A percentile compares a stretch with the other conserved stretches of the same genome.
Evolutionary conservation across 2,888 invertebrate species (phyloP).

Genomic region (Furcula furcula): DNA sequence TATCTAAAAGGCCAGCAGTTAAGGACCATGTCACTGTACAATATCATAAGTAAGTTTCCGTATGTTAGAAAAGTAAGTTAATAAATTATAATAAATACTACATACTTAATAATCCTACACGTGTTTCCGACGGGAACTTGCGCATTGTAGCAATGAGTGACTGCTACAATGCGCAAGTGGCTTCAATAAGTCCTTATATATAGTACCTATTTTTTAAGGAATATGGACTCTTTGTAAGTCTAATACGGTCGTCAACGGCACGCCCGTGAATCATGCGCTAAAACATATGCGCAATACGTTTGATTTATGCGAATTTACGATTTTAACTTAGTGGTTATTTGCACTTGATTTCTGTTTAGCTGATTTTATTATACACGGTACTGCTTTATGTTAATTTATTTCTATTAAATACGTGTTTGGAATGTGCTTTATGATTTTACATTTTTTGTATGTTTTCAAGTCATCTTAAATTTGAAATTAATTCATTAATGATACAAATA

Average conservation of each 20-base stretch:
- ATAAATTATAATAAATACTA: too few relatives aligned
- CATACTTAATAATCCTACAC: too few relatives aligned
- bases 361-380: constrained; percentile 28
- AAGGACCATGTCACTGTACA: too few relatives aligned
- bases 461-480: too few relatives aligned
- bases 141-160: constrained; percentile 35
- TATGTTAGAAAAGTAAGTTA: too few relatives aligned
- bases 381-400: neutral
- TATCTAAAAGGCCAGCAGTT: too few relatives aligned
- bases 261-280: constrained; percentile 44
- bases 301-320: constrained; percentile 57
- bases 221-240: neutral
- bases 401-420: too few relatives aligned
- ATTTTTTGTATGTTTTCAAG: too few relatives aligned
- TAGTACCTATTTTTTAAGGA: constrained; percentile 3
- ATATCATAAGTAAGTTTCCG: too few relatives aligned
- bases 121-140: constrained; percentile 23
- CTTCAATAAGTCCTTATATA: constrained; percentile 35
- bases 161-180: constrained; percentile 35
- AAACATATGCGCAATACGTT: constrained; percentile 31
- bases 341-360: constrained; percentile 35
- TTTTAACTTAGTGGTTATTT: constrained; percentile 59
- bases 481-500: too few relatives aligned
- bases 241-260: neutral
- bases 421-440: too few relatives aligned